Percentiles rank a stretch among this genome's conserved stretches.
Conservation (phyloP, 2,797 vertebrate genomes). For the Borostomias antarcticus region DNA sequence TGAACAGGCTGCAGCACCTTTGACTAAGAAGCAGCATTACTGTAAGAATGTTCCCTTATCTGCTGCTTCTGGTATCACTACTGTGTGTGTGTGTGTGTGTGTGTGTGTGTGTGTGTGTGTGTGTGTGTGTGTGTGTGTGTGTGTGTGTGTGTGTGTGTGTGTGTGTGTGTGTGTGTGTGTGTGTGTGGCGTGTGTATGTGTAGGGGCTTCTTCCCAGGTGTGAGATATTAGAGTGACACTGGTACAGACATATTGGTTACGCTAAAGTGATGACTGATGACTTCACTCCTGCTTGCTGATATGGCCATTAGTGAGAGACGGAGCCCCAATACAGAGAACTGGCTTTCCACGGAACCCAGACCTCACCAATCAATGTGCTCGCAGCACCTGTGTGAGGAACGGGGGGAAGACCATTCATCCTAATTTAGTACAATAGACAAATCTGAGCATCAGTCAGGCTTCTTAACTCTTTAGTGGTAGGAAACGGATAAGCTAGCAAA, state of each 20-base stretch:
- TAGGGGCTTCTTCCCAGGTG: slow-evolving; percentile 14
- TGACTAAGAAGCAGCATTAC: slow-evolving; percentile 41
- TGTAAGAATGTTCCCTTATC: slow-evolving; percentile 36
- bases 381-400: slow-evolving; percentile 47
- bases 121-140: no score
- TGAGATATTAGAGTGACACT: slow-evolving; percentile 42
- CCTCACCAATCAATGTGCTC: slow-evolving; percentile 67
- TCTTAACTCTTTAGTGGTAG: slow-evolving; percentile 61
- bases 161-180: slow-evolving; percentile 4
- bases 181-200: no score
- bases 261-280: slow-evolving; percentile 54
- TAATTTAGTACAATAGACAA: slow-evolving; percentile 70
- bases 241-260: slow-evolving; percentile 44
- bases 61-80: slow-evolving; percentile 35
- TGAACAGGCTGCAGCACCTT: not conserved
- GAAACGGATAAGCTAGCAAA: slow-evolving; percentile 63
- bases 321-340: slow-evolving; percentile 42
- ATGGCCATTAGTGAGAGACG: slow-evolving; percentile 51
- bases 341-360: slow-evolving; percentile 40
- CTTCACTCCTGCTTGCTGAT: slow-evolving; percentile 55
- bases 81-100: not conserved
- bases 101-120: not conserved
- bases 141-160: not conserved
- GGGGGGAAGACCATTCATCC: slow-evolving; percentile 62
- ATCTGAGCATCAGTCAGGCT: slow-evolving; percentile 56